Evolutionary conservation across 2,888 invertebrate species (phyloP).

Genomic region (Mellilla xanthometata): DNA sequence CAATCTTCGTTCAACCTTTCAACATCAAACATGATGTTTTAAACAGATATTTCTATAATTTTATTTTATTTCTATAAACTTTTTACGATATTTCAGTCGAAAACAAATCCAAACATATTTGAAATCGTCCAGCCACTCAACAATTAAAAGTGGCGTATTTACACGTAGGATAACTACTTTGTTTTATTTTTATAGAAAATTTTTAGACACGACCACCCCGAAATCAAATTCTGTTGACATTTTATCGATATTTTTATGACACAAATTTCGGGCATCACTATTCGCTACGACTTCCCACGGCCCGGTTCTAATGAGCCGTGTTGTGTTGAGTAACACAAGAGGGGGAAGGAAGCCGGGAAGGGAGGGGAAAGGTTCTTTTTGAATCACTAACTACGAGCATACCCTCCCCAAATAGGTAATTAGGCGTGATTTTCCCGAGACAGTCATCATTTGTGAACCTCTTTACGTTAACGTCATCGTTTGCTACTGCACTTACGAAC

Average conservation of each 20-base stretch:
- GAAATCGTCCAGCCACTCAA: too few species aligned
- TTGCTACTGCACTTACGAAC: slow-evolving; percentile 11
- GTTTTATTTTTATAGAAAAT: too few species aligned
- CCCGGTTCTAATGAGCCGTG: slow-evolving; percentile 77
- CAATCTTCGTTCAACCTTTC: too few species aligned
- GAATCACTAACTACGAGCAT: slow-evolving; percentile 51
- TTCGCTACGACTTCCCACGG: slow-evolving; percentile 65
- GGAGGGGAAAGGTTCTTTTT: slow-evolving; percentile 42
- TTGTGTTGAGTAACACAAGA: slow-evolving; percentile 68
- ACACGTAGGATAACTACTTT: too few species aligned
- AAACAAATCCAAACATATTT: too few species aligned
- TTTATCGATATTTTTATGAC: slow-evolving; percentile 25
- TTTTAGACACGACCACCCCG: too few species aligned
- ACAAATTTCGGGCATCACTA: slow-evolving; percentile 45
- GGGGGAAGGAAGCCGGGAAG: slow-evolving; percentile 22
- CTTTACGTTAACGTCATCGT: slow-evolving; percentile 26
- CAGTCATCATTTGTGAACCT: slow-evolving; percentile 26
- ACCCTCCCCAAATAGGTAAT: slow-evolving; percentile 49
- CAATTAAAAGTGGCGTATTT: too few species aligned
- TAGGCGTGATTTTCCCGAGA: slow-evolving; percentile 45
- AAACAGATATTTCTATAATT: too few species aligned
- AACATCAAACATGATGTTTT: too few species aligned
- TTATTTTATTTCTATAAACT: too few species aligned
- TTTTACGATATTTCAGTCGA: too few species aligned
- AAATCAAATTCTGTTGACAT: background rate